Percentiles rank a stretch among this genome's conserved stretches.
Conservation (phyloP, 2,888 invertebrate species). For the Drosophila subquinaria region DNA sequence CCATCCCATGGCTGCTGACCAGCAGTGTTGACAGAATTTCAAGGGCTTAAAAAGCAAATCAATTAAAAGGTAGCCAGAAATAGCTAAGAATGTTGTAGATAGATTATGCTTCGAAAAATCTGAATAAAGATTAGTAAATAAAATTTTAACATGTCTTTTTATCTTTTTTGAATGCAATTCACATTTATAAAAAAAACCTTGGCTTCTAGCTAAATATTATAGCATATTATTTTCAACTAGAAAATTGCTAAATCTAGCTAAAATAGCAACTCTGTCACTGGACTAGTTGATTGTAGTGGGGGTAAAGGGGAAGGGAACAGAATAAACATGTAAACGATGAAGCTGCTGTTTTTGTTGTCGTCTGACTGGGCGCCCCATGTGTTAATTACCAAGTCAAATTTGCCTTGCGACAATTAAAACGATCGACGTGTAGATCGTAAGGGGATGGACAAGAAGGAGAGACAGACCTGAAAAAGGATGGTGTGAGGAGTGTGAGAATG, state of each 20-base stretch:
- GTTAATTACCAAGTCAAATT: slow-evolving; percentile 79
- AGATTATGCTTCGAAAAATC: too few relatives aligned
- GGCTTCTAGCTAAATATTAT: too few relatives aligned
- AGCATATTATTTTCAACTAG: not conserved
- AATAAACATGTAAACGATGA: slow-evolving; percentile 30
- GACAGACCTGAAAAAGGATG: not conserved
- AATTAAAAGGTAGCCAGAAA: too few relatives aligned
- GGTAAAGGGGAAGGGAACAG: not conserved
- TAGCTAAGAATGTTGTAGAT: too few relatives aligned
- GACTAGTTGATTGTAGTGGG: slow-evolving; percentile 23
- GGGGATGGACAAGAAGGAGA: not conserved
- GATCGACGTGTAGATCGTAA: slow-evolving; percentile 23
- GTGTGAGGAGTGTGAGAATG: not conserved
- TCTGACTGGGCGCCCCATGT: slow-evolving; percentile 55
- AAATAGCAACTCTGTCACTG: not conserved
- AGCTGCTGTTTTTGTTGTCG: slow-evolving; percentile 14
- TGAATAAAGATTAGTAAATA: too few relatives aligned
- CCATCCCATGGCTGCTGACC: slow-evolving; percentile 26
- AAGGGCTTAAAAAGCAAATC: not conserved
- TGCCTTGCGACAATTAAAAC: slow-evolving; percentile 73
- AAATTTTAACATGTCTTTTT: too few relatives aligned
- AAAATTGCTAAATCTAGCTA: not conserved
- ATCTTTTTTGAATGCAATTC: too few relatives aligned
- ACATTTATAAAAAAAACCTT: too few relatives aligned
- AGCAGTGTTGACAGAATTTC: not conserved